Base-by-base conservation (phyloP, 2,888 invertebrate species). In the Cryptosula pallasiana region DNA sequence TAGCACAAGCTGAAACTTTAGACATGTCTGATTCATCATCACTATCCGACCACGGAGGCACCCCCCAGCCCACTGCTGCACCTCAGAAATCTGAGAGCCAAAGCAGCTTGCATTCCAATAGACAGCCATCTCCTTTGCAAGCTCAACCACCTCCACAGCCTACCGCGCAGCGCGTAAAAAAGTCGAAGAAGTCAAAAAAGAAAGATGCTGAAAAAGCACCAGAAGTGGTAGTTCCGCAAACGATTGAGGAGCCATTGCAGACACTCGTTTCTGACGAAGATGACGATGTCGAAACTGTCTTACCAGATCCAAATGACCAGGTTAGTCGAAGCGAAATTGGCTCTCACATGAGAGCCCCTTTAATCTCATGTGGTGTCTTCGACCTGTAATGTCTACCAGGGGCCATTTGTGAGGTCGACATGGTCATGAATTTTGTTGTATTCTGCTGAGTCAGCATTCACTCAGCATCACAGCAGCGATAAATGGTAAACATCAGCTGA, bases 71-170 rank as follows among this genome's bases (percentile, higher is more conserved):
- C 27, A 32, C 32, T 3, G 2, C 63, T 63, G 9, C 32, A 9
- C 63, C 63, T 16, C 13, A 27, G 9, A 63, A 63, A 32, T 63
- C 63, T 27, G 25, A 63, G n/a, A 63, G 63, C 63, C 63, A 63
- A 32, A n/a, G 2, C n/a, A 63, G 63, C 63, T 13, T 32, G 20
- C 63, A 9, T 25, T 32, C 63, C 27, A 63, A 45, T 20, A 45
- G 45, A 20, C 45, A 45, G 20, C 45, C 63, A 25, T 32, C 27
- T 32, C 63, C 9, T 32, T 13, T 63, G 63, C 63, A 63, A 63
- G 13, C 63, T 27, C 29, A 20, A 63, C 63, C 63, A 63, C 63
- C 63, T 13, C 29, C 27, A 34, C 63, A 63, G n/a, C 63, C 63
- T 13, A 20, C 32, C 20, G 13, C 63, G 32, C 29, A 25, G 13